A percentile compares a stretch with the other conserved stretches of the same genome.
phyloP scores from a whole-genome alignment of 2,888 invertebrate species.

The Orchesella flavescens region DNA sequence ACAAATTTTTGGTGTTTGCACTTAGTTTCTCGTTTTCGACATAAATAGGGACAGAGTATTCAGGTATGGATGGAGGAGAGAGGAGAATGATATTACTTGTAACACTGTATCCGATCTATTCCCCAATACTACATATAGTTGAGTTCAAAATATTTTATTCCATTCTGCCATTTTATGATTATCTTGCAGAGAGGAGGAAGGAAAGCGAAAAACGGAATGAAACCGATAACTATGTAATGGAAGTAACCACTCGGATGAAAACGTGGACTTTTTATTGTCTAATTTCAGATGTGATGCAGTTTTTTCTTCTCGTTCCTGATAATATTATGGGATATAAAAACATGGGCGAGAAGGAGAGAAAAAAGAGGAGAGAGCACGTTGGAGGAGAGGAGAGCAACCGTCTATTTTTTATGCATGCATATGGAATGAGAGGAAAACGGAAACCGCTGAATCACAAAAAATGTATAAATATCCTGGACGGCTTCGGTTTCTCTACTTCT shows the following conservation, averaged over 20 bases:
- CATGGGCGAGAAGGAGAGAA: no score
- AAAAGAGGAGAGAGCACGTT: no score
- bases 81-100: conserved; percentile 2
- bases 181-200: not conserved
- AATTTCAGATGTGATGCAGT: no score
- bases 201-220: not conserved
- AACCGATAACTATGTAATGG: conserved; percentile 4
- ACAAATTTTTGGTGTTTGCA: conserved; percentile 18
- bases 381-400: no score
- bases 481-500: conserved; percentile 6
- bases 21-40: conserved; percentile 20
- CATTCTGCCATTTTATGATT: conserved; percentile 10
- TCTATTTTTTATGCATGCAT: not conserved
- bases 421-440: not conserved
- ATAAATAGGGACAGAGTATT: not conserved
- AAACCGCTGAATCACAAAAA: conserved; percentile 18
- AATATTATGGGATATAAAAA: no score
- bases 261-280: conserved; percentile 11
- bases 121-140: not conserved
- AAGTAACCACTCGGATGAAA: conserved; percentile 15
- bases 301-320: no score
- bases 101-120: not conserved
- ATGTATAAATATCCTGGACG: conserved; percentile 4
- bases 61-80: conserved; percentile 1
- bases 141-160: not conserved